These are phyloP conservation scores for Solenopsis fugax DNA, from an alignment of 1,140 invertebrate genomes.

Conservation along the genomic window DNA sequence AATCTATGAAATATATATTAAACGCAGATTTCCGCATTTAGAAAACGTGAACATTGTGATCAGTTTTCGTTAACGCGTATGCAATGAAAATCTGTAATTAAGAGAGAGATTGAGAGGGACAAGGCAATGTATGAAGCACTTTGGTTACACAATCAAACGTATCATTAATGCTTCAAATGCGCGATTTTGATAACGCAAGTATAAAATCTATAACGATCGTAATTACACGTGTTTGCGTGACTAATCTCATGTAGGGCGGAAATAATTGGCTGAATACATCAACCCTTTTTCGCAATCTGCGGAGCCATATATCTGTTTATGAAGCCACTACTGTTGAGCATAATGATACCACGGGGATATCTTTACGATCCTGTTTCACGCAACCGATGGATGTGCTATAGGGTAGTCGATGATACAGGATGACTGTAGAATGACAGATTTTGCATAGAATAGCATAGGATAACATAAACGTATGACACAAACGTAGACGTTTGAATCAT, in stretches of 20 bases:
- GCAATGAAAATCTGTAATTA: background rate
- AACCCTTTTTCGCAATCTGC: slow-evolving; percentile 22
- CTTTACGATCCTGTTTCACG: slow-evolving; percentile 48
- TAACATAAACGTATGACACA: no score
- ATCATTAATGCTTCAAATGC: background rate
- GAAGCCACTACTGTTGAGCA: background rate
- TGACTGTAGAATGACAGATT: background rate
- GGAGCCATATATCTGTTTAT: slow-evolving; percentile 25
- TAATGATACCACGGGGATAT: slow-evolving; percentile 23
- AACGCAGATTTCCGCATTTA: no score
- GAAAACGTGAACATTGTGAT: no score
- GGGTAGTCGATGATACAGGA: background rate
- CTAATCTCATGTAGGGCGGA: slow-evolving; percentile 5
- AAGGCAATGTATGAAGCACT: background rate
- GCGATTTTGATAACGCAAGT: background rate
- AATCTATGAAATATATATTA: no score
- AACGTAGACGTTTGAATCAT: no score
- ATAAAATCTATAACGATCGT: slow-evolving; percentile 30
- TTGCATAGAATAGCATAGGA: background rate
- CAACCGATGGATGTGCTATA: background rate
- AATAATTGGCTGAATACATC: slow-evolving; percentile 23
- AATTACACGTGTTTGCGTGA: slow-evolving; percentile 38
- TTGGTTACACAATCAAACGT: background rate
- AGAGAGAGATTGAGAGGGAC: background rate
- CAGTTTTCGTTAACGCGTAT: background rate